Percentiles rank a stretch among this genome's conserved stretches.
Evolutionary conservation across 2,888 invertebrate species (phyloP).

Genomic region (Caradrina kadenii): DNA sequence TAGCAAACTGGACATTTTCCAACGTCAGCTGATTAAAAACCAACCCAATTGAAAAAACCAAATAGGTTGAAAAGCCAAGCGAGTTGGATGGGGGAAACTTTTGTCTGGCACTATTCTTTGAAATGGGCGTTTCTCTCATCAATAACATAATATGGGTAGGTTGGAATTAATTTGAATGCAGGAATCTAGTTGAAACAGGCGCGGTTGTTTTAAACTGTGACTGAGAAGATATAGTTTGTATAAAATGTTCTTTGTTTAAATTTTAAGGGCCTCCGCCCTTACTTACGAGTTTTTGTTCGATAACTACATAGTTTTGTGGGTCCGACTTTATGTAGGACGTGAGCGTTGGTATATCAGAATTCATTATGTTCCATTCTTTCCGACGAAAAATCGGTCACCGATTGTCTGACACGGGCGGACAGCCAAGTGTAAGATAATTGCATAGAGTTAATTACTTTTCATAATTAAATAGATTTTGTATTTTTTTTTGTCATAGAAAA

Average conservation of each 20-base stretch:
- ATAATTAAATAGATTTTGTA: too few relatives aligned
- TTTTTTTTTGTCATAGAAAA: too few relatives aligned
- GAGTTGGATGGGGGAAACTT: slow-evolving; percentile 50
- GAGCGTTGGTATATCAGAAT: too few relatives aligned
- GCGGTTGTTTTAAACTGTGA: neutral
- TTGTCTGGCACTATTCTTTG: slow-evolving; percentile 57
- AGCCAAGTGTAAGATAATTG: too few relatives aligned
- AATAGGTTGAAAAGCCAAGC: slow-evolving; percentile 55
- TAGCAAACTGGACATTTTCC: slow-evolving; percentile 76
- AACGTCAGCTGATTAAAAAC: slow-evolving; percentile 81
- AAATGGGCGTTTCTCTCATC: slow-evolving; percentile 40
- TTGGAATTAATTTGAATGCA: slow-evolving; percentile 13
- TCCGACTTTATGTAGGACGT: too few relatives aligned
- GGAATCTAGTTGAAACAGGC: neutral
- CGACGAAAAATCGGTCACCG: too few relatives aligned
- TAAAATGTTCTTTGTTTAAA: neutral
- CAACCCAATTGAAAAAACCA: slow-evolving; percentile 64
- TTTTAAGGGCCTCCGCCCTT: neutral
- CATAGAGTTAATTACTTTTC: too few relatives aligned
- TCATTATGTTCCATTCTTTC: too few relatives aligned
- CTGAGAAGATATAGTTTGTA: neutral
- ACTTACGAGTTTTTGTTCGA: too few relatives aligned
- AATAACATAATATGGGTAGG: slow-evolving; percentile 45
- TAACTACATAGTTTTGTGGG: too few relatives aligned
- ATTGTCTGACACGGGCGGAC: too few relatives aligned